Base-by-base conservation (phyloP, 2,113 vertebrate genomes). In the Pomatostomus ruficeps region DNA sequence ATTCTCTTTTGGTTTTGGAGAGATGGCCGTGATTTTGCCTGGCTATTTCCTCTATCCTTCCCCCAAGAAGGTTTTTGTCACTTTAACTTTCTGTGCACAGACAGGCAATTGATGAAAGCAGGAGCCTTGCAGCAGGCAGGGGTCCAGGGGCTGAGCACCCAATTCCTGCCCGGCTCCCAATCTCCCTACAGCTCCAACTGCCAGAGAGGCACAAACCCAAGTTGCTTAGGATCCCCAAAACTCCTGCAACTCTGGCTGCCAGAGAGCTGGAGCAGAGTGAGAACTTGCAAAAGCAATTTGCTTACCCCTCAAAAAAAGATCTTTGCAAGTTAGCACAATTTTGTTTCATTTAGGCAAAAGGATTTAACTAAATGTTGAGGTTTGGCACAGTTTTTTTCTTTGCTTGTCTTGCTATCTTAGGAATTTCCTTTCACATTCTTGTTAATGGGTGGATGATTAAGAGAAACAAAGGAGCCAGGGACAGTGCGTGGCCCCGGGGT, bases 121-220 rank as follows among this genome's bases (percentile, higher is more conserved):
- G 38, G 81, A 94, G 29, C 51, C 49, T 94, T 75, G 62, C 24
- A 85, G 81, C 31, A 83, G 94, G 92, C 90, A 91, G n/a, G 16
- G 18, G 78, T 74, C 81, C 96, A 94, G 58, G 14, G 88, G 36
- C 78, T 90, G 82, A 91, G 19, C 45, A 96, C 78, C 74, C 85
- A 85, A 2, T n/a, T 95, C 78, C 46, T 4, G 2, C 54, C 49
- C 33, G 0, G 67, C 55, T 88, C 35, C 45, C 75, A 76, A 16
- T 48, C 62, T 93, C 82, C 9, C 15, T 66, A 23, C 54, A 76
- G 35, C 71, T 96, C 92, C 90, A 96, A 91, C 46, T 94, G 88
- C 80, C 88, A 95, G 55, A 40, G 46, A 95, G 94, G 88, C 91
- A 96, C 42, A 91, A 93, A 22, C 88, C 85, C 92, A 94, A 94